Conservation (phyloP, 2,113 vertebrate species). For the Notothenia rossii region DNA sequence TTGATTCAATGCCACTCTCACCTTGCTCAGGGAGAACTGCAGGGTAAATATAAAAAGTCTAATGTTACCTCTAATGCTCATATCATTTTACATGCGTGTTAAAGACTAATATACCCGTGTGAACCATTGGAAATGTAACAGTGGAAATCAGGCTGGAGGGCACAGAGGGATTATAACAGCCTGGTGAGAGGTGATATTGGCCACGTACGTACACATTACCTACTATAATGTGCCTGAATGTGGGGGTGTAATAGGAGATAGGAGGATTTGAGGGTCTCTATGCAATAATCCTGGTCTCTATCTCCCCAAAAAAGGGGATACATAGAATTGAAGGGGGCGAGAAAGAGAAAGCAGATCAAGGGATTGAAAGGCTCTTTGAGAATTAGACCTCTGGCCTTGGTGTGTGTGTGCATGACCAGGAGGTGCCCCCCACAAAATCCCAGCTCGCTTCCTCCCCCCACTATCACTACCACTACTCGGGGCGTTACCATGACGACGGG, state of each 20-base stretch:
- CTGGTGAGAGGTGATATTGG: slow-evolving; percentile 70
- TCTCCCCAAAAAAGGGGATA: slow-evolving; percentile 28
- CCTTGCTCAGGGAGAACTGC: slow-evolving; percentile 18
- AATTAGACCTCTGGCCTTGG: slow-evolving; percentile 52
- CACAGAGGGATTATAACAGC: slow-evolving; percentile 68
- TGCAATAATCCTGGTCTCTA: slow-evolving; percentile 58
- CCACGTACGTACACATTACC: slow-evolving; percentile 31
- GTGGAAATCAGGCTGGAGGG: slow-evolving; percentile 59
- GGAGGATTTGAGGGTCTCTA: slow-evolving; percentile 48
- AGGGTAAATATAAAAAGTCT: slow-evolving; percentile 18
- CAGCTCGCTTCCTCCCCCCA: slow-evolving; percentile 5
- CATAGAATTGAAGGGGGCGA: slow-evolving; percentile 28
- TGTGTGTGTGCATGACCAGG: slow-evolving; percentile 5
- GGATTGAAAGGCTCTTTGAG: slow-evolving; percentile 40
- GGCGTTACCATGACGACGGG: slow-evolving; percentile 69
- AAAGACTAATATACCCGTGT: slow-evolving; percentile 58
- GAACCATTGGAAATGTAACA: slow-evolving; percentile 49
- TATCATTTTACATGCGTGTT: slow-evolving; percentile 61
- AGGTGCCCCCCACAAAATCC: slow-evolving; percentile 1
- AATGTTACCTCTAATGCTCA: slow-evolving; percentile 46
- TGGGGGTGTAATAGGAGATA: slow-evolving; percentile 51
- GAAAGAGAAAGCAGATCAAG: slow-evolving; percentile 56
- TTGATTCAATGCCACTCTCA: slow-evolving; percentile 11
- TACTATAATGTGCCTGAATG: slow-evolving; percentile 24
- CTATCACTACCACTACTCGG: slow-evolving; percentile 26